Base-by-base conservation (phyloP, 2,113 vertebrate species). In the Heterotis niloticus region DNA sequence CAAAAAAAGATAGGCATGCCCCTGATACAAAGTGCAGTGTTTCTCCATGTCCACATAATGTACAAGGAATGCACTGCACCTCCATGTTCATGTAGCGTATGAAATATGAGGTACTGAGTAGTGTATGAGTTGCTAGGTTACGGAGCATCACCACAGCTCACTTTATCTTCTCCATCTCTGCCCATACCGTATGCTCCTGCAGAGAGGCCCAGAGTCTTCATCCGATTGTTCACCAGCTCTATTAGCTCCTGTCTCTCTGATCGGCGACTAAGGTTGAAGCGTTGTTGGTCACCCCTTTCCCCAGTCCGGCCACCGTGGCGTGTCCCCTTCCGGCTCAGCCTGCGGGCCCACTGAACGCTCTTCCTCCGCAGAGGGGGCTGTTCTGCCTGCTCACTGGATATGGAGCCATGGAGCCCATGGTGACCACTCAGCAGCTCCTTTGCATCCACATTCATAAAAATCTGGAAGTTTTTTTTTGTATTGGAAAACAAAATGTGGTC, bases 171-270 rank as follows among this genome's bases (percentile, higher is more conserved):
- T 7, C 34, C 59, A n/a, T 23, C 0, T 82, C 77, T 10, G 68
- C 54, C 1, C 88, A 20, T 93, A 97, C 95, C 96, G 1, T 96
- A 96, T 86, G 94, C 95, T 24, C 93, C 91, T 20, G 95, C 95
- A 83, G 95, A 95, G 68, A 98, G 94, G 82, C 96, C 95, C 82
- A 98, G 88, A 67, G 96, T 95, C 86, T 96, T 96, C 96, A 98
- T 98, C 81, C 96, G 93, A 87, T 96, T 98, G 87, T 96, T 96
- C 83, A 95, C 96, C 23, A 97, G 92, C 82, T 96, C 95, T 7
- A 95, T 94, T 23, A 98, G 93, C 88, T 98, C 96, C 84, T 96
- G 94, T 83, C 95, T 94, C 87, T 99, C 96, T 1, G 95, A 97
- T 77, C 95, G 94, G 24, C 92, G 91, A 86, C 93, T 95, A 77